Conservation (phyloP, 1,140 invertebrate genomes). For the Battus philenor region DNA sequence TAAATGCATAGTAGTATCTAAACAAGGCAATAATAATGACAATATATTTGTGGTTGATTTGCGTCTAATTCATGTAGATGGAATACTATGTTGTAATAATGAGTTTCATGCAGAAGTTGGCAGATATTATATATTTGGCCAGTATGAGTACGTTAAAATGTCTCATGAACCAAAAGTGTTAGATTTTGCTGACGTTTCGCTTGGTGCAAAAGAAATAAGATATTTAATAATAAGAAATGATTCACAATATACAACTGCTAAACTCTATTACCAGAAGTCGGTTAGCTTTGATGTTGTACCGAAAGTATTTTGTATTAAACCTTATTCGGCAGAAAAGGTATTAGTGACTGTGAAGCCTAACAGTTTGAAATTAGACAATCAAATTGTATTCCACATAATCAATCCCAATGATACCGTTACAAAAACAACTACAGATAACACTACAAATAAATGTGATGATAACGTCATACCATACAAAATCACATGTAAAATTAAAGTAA, state of each 20-base stretch:
- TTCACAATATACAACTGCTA: constrained; percentile 39
- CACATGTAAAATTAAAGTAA: constrained; percentile 34
- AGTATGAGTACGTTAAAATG: constrained; percentile 51
- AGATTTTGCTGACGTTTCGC: constrained; percentile 47
- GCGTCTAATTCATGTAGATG: constrained; percentile 52
- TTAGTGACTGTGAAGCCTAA: constrained; percentile 43
- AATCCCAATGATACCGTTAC: constrained; percentile 33
- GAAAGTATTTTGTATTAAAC: constrained; percentile 35
- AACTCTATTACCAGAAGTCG: constrained; percentile 41
- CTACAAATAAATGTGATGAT: constrained; percentile 17
- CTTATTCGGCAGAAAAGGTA: constrained; percentile 44
- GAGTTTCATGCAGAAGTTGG: constrained; percentile 60
- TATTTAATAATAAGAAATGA: constrained; percentile 45
- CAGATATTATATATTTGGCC: constrained; percentile 57
- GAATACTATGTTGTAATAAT: constrained; percentile 46
- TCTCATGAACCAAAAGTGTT: constrained; percentile 43
- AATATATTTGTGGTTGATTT: constrained; percentile 60
- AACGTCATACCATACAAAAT: constrained; percentile 47
- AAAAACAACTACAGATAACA: constrained; percentile 1
- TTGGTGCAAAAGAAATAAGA: constrained; percentile 43
- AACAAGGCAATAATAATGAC: constrained; percentile 29
- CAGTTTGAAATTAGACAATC: constrained; percentile 36
- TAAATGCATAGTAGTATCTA: constrained; percentile 55
- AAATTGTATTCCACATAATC: constrained; percentile 42
- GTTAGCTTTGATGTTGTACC: constrained; percentile 44